These are phyloP conservation scores for Agrypnia vestita DNA, from an alignment of 1,140 invertebrate genomes.

Conservation along the genomic window DNA sequence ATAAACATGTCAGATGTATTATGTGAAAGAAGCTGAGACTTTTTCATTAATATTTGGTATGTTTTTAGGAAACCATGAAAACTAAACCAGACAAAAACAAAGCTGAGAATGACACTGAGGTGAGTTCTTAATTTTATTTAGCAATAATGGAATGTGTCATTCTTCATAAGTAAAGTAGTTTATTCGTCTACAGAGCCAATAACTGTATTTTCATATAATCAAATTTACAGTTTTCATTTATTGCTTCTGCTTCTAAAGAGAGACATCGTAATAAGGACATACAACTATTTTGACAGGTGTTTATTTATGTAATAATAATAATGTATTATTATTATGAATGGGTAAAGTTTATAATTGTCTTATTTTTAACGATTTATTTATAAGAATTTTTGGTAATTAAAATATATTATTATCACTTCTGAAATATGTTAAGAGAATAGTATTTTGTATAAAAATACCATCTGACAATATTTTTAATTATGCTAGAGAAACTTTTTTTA, in stretches of 20 bases:
- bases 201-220: constrained; percentile 39
- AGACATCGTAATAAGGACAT: neutral
- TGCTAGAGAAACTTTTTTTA: no score
- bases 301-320: constrained; percentile 17
- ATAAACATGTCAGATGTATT: constrained; percentile 52
- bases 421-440: no score
- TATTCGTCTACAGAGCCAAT: constrained; percentile 29
- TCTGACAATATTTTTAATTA: no score
- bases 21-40: neutral
- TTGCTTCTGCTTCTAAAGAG: neutral
- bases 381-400: neutral
- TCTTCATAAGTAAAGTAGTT: constrained; percentile 6
- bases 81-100: constrained; percentile 51
- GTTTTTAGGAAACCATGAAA: constrained; percentile 54
- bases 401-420: no score
- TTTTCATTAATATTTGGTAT: constrained; percentile 27
- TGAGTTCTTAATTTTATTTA: constrained; percentile 39
- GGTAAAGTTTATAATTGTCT: neutral
- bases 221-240: constrained; percentile 29
- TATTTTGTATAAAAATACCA: no score
- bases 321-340: neutral
- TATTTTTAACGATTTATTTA: neutral
- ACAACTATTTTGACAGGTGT: constrained; percentile 38
- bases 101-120: constrained; percentile 49
- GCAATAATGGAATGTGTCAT: constrained; percentile 21